A percentile compares a stretch with the other conserved stretches of the same genome.
phyloP scores from a whole-genome alignment of 2,888 invertebrate species.

The Teleiodes luculella region DNA sequence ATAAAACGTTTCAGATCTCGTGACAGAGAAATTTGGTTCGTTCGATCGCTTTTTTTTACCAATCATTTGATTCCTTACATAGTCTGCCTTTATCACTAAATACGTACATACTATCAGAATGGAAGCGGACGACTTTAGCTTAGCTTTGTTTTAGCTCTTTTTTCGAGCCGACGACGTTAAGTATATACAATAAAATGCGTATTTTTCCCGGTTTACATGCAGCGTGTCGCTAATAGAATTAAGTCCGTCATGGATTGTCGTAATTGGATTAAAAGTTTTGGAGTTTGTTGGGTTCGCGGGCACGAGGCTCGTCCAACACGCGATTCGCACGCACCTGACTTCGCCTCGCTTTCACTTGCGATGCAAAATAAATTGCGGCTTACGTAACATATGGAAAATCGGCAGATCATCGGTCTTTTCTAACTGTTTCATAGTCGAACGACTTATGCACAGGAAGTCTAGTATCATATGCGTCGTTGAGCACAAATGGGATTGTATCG shows the following conservation, averaged over 20 bases:
- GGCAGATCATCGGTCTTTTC: neutral
- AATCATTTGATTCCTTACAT: neutral
- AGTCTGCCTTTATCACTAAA: neutral
- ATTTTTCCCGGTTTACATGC: slow-evolving; percentile 12
- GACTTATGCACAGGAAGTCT: neutral
- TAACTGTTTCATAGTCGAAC: neutral
- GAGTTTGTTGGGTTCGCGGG: slow-evolving; percentile 53
- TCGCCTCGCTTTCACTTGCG: slow-evolving; percentile 41
- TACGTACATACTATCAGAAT: too few relatives aligned
- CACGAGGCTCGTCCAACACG: slow-evolving; percentile 29
- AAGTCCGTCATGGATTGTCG: slow-evolving; percentile 41
- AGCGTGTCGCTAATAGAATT: slow-evolving; percentile 44
- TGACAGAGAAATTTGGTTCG: neutral
- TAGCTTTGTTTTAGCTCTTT: too few relatives aligned
- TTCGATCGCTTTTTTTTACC: neutral
- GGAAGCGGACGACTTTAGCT: too few relatives aligned
- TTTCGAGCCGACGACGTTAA: too few relatives aligned
- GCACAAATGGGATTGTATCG: neutral
- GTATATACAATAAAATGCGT: too few relatives aligned
- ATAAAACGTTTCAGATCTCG: too few relatives aligned
- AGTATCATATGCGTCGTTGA: neutral
- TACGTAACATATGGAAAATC: neutral
- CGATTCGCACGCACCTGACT: slow-evolving; percentile 35
- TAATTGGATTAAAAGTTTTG: slow-evolving; percentile 66
- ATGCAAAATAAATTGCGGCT: slow-evolving; percentile 23